Conservation (phyloP, 2,113 vertebrate genomes). For the Sphyrna mokarran region DNA sequence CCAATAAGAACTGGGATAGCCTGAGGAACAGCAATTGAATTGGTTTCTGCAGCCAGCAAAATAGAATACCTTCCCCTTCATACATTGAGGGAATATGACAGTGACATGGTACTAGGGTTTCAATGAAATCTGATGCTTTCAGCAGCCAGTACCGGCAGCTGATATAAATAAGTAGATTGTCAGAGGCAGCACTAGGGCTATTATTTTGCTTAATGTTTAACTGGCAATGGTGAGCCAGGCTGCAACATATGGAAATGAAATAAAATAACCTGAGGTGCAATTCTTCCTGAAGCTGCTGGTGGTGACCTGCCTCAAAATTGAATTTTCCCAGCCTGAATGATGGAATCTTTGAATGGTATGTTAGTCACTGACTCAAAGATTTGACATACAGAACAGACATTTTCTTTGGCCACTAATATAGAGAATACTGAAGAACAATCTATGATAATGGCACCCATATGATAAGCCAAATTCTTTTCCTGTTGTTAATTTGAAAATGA, state of each 20-base stretch:
- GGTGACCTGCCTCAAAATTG: slow-evolving; percentile 4
- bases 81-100: background rate
- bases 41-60: background rate
- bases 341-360: background rate
- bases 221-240: background rate
- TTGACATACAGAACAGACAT: background rate
- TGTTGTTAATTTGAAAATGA: background rate
- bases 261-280: background rate
- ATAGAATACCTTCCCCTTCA: background rate
- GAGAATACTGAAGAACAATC: background rate
- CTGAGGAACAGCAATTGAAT: background rate
- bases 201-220: background rate
- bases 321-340: background rate
- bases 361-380: background rate
- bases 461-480: background rate
- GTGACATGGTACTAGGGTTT: background rate
- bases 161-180: slow-evolving; percentile 18
- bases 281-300: background rate
- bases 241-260: background rate
- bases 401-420: background rate
- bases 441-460: background rate
- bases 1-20: background rate
- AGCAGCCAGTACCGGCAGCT: background rate
- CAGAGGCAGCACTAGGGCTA: background rate
- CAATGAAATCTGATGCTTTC: background rate